These are phyloP conservation scores for Lacerta viridis DNA, from an alignment of 2,797 vertebrate genomes.

Conservation along the genomic window DNA sequence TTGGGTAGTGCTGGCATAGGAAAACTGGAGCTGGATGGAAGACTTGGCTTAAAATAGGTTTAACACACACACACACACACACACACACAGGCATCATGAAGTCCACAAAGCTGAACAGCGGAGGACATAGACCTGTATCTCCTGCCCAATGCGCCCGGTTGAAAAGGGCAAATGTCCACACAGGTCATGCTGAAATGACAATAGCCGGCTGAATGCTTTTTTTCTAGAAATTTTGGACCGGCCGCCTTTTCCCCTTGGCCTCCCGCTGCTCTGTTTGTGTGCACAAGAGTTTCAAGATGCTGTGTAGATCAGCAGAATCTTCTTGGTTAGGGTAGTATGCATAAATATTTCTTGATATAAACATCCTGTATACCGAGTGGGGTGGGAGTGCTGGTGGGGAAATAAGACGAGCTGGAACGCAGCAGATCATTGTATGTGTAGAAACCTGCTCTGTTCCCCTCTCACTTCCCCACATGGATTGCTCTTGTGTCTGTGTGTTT, in stretches of 20 bases:
- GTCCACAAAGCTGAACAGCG: background rate
- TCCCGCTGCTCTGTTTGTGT: slow-evolving; percentile 17
- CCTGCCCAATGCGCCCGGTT: background rate
- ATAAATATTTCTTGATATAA: slow-evolving; percentile 40
- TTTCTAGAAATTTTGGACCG: background rate
- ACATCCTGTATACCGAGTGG: slow-evolving; percentile 34
- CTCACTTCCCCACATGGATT: background rate
- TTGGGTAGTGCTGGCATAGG: background rate
- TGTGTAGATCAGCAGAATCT: background rate
- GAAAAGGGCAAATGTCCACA: slow-evolving; percentile 21
- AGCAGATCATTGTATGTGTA: background rate
- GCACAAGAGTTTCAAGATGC: background rate
- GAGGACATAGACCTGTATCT: background rate
- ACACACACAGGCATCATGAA: background rate
- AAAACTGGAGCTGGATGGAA: background rate
- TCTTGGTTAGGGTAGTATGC: background rate
- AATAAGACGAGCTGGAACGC: background rate
- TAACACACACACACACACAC: background rate
- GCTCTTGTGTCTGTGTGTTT: background rate
- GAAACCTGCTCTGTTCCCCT: background rate
- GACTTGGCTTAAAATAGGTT: slow-evolving; percentile 2
- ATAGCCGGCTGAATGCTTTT: background rate
- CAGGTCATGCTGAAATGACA: background rate
- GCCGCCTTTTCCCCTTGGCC: background rate
- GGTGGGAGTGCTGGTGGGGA: background rate